Evolutionary conservation across 2,113 vertebrate species (phyloP).

Genomic region (Neopipo cinnamomea): DNA sequence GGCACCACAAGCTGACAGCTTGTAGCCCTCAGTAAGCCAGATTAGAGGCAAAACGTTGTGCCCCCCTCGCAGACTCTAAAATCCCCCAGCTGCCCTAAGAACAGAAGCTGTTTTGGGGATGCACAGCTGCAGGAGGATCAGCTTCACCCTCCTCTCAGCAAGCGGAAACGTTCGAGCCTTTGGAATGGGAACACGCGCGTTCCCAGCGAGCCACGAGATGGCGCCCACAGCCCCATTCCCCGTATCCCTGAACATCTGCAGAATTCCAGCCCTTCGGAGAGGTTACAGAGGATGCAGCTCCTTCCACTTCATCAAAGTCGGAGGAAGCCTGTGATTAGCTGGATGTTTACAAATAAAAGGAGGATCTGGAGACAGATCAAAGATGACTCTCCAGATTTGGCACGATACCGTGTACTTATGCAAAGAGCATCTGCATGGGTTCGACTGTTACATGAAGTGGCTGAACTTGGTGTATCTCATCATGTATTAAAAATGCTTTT

Average conservation of each 20-base stretch:
- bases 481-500: not conserved
- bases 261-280: not conserved
- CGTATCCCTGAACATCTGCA: not conserved
- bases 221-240: not conserved
- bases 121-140: not conserved
- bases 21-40: not conserved
- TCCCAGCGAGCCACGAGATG: conserved; percentile 43
- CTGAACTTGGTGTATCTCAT: not conserved
- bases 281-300: not conserved
- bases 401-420: not conserved
- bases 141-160: not conserved
- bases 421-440: not conserved
- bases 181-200: not conserved
- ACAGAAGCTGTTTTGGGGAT: not conserved
- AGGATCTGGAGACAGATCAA: conserved; percentile 29
- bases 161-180: not conserved
- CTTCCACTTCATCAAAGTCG: conserved; percentile 36
- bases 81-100: not conserved
- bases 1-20: not conserved
- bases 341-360: conserved; percentile 45
- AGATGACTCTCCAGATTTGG: not conserved
- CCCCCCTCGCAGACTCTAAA: not conserved
- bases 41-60: not conserved
- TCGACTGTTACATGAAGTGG: not conserved
- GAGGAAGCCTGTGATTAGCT: conserved; percentile 42